phyloP scores from a whole-genome alignment of 2,113 vertebrate genomes.

The Lampris megalopsis region DNA sequence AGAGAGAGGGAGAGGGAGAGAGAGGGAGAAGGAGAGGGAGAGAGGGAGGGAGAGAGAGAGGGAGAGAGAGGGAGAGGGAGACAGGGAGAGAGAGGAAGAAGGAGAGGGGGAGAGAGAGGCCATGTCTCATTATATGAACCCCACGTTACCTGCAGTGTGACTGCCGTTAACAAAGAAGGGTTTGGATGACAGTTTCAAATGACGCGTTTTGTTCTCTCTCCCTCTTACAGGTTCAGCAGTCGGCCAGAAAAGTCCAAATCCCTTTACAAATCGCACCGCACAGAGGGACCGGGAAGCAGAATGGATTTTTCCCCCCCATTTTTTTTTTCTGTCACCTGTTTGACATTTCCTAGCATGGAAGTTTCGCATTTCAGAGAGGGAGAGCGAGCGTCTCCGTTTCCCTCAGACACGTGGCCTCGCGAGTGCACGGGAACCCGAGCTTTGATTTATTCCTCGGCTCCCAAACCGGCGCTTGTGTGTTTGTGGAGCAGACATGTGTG shows the following conservation, averaged over 20 bases:
- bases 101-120: constrained; percentile 38
- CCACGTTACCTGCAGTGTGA: not conserved
- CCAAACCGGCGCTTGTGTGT: constrained; percentile 20
- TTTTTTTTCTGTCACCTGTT: too few relatives aligned
- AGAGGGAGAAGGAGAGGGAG: constrained; percentile 1
- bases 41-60: not conserved
- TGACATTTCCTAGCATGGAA: constrained; percentile 53
- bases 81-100: too few relatives aligned
- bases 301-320: too few relatives aligned
- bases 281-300: constrained; percentile 41
- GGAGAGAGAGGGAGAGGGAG: not conserved
- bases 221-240: constrained; percentile 45
- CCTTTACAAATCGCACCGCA: constrained; percentile 47
- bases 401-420: constrained; percentile 6
- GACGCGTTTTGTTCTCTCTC: constrained; percentile 28
- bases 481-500: constrained; percentile 31
- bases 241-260: constrained; percentile 43
- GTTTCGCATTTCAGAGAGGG: constrained; percentile 32
- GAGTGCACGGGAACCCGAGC: constrained; percentile 35
- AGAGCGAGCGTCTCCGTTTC: constrained; percentile 37
- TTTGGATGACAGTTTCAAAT: constrained; percentile 10
- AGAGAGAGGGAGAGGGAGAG: constrained; percentile 10
- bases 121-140: constrained; percentile 34
- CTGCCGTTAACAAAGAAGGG: not conserved
- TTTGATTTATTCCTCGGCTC: constrained; percentile 55